Percentiles rank a stretch among this genome's conserved stretches.
These are phyloP conservation scores for Sardinella longiceps DNA, from an alignment of 2,797 vertebrate species.

Conservation along the genomic window DNA sequence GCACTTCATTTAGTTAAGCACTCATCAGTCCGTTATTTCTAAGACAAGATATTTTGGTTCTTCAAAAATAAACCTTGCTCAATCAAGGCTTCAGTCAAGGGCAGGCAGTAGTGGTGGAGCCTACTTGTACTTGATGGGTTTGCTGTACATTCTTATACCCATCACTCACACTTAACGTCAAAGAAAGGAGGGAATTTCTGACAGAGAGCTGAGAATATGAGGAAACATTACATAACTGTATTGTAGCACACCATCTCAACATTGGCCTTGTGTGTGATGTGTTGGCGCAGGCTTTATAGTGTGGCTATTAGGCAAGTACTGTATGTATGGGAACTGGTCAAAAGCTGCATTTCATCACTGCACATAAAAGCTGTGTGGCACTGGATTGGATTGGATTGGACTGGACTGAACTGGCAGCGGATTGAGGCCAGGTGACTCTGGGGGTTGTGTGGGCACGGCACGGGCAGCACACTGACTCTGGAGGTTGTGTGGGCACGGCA, in stretches of 20 bases:
- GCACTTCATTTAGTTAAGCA: slow-evolving; percentile 5
- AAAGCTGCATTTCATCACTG: background rate
- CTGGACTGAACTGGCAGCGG: background rate
- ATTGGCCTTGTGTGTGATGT: background rate
- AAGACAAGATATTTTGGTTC: slow-evolving; percentile 8
- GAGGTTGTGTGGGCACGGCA: background rate
- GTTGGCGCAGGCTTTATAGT: background rate
- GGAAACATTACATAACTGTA: background rate
- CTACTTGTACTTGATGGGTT: slow-evolving; percentile 1
- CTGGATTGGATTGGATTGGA: background rate
- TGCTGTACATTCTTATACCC: background rate
- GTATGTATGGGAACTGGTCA: background rate
- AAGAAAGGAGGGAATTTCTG: background rate
- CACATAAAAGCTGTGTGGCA: background rate
- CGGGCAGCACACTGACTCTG: too few species aligned
- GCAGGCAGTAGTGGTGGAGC: slow-evolving; percentile 3
- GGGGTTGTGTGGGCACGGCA: background rate
- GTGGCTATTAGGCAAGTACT: background rate
- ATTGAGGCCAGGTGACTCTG: background rate
- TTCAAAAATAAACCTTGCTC: background rate
- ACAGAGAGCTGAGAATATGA: background rate
- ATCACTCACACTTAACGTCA: background rate
- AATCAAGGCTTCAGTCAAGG: background rate
- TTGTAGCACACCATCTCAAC: background rate
- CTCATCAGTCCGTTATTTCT: background rate